Conservation (phyloP, 2,113 vertebrate genomes). For the Todiramphus chloris region DNA sequence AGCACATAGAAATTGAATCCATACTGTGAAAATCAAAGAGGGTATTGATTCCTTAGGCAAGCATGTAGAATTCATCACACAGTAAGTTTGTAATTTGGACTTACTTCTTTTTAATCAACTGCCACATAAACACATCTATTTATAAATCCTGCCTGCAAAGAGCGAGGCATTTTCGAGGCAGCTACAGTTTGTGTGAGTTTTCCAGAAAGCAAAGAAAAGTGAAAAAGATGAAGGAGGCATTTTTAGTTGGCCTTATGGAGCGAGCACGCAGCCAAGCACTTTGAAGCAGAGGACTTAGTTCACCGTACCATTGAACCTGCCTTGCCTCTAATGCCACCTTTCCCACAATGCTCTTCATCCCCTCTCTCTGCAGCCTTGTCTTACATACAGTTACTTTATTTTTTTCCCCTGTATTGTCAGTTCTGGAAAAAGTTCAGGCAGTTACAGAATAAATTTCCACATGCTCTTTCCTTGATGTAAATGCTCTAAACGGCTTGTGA, state of each 20-base stretch:
- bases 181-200: neutral
- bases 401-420: neutral
- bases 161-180: neutral
- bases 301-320: neutral
- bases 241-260: neutral
- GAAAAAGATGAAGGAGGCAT: neutral
- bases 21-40: slow-evolving; percentile 41
- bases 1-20: slow-evolving; percentile 27
- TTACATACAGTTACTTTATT: neutral
- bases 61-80: neutral
- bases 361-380: neutral
- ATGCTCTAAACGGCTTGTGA: neutral
- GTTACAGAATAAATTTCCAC: neutral
- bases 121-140: neutral
- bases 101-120: neutral
- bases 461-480: neutral
- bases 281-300: neutral
- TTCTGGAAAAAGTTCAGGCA: neutral
- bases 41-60: slow-evolving; percentile 26
- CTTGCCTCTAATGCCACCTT: neutral
- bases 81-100: neutral
- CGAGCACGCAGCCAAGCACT: neutral
- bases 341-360: neutral
- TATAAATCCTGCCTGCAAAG: neutral
- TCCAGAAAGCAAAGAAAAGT: neutral